These are phyloP conservation scores for Drosophila kurseongensis DNA, from an alignment of 1,140 invertebrate species.

Conservation along the genomic window DNA sequence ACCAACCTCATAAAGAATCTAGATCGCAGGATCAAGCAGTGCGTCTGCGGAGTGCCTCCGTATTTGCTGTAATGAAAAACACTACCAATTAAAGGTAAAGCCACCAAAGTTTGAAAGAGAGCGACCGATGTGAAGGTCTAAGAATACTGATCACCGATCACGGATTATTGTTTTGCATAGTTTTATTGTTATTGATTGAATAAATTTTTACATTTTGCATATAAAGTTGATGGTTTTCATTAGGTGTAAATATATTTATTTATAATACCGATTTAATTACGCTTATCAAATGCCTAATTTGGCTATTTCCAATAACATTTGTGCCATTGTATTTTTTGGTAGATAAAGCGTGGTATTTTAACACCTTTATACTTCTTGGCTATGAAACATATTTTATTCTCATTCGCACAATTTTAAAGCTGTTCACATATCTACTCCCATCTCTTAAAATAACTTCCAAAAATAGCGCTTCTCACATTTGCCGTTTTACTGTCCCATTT, in stretches of 20 bases:
- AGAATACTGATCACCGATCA: slow-evolving; percentile 15
- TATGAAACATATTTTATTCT: too few relatives aligned
- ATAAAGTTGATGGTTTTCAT: neutral
- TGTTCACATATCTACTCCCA: neutral
- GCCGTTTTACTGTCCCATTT: neutral
- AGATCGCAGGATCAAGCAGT: slow-evolving; percentile 8
- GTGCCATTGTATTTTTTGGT: too few relatives aligned
- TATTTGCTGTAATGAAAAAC: neutral
- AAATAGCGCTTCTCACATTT: neutral
- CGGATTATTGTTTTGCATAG: neutral
- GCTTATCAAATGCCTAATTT: too few relatives aligned
- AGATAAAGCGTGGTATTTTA: too few relatives aligned
- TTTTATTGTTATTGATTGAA: slow-evolving; percentile 24
- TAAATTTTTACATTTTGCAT: slow-evolving; percentile 8
- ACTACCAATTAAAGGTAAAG: neutral
- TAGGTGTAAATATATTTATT: too few relatives aligned
- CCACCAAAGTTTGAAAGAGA: neutral
- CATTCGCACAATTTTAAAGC: too few relatives aligned
- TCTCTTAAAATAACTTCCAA: neutral
- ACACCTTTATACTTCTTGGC: too few relatives aligned
- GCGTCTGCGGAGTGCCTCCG: slow-evolving; percentile 25
- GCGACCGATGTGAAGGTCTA: neutral
- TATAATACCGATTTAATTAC: too few relatives aligned
- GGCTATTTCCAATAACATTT: too few relatives aligned
- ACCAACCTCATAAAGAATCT: neutral